phyloP scores from a whole-genome alignment of 2,888 invertebrate genomes.

The Ochropleura plecta region DNA sequence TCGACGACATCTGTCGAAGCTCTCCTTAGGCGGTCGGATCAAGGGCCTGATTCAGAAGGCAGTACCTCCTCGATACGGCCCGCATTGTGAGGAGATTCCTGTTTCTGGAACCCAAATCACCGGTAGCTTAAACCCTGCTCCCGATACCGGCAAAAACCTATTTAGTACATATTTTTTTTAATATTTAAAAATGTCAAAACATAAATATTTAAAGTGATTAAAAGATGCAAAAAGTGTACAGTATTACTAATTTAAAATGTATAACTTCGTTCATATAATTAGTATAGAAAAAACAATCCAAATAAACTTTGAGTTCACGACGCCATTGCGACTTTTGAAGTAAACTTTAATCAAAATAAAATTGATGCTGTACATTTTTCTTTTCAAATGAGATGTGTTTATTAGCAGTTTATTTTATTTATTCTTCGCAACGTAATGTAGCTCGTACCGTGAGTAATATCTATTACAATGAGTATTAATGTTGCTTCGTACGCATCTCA shows the following conservation, averaged over 20 bases:
- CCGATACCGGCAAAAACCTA: too few relatives aligned
- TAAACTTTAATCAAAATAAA: conserved; percentile 26
- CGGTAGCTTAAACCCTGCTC: too few relatives aligned
- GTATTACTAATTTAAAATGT: not conserved
- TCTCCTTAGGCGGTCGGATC: too few relatives aligned
- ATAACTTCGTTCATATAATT: not conserved
- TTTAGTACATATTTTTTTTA: too few relatives aligned
- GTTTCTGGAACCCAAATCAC: too few relatives aligned
- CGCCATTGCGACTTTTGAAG: not conserved
- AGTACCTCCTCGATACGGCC: too few relatives aligned
- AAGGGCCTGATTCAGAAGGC: too few relatives aligned
- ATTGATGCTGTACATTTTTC: conserved; percentile 27
- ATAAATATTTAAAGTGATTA: too few relatives aligned
- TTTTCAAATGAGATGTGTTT: conserved; percentile 29
- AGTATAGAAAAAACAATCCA: not conserved
- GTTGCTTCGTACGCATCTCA: conserved; percentile 21
- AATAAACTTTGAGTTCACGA: not conserved
- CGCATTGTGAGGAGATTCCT: too few relatives aligned
- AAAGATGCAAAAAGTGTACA: too few relatives aligned
- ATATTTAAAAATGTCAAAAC: too few relatives aligned
- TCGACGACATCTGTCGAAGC: too few relatives aligned
- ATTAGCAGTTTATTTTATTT: conserved; percentile 37
- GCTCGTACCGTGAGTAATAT: conserved; percentile 29
- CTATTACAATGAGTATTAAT: conserved; percentile 44
- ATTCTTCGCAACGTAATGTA: conserved; percentile 23